Evolutionary conservation across 2,888 invertebrate genomes (phyloP), one percentile per base, ranked within the genome.

Genomic region (Stenoptilia bipunctidactyla): DNA sequence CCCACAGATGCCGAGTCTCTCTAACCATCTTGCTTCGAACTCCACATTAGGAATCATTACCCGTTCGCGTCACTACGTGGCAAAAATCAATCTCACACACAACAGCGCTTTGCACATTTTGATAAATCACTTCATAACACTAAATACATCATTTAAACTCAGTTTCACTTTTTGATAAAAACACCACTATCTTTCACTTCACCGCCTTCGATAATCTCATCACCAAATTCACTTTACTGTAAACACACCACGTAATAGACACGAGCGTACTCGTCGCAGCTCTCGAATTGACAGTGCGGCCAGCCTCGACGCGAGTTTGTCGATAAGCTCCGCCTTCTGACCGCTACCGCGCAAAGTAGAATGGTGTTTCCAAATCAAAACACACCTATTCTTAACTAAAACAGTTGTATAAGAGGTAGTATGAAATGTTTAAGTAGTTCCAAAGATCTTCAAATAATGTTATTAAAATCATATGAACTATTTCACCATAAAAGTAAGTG

Each of bases 1-100:
- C 96, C 96, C 97, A 97, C 90, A 98, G 93, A 90, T 98, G 97
- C 91, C 97, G 95, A 91, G 97, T 97, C 96, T 97, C 97, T 93
- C 97, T 97, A 92, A 98, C 97, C 98, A 98, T 98, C 92, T 93
- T 96, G 93, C 92, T 91, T 92, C 91, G 88, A 90, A 91, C 91
- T 92, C 93, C 92, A 92, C 93, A 93, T 93, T 90, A 90, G 91
- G 90, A 88, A 89, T 88, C 86, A 85, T 87, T 86, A 86, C 87
- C 87, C 86, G 85, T 85, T 84, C 83, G 84, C 85, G 80, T 82
- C 83, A 82, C 83, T 85, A 85, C 84, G 84, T 84, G 84, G 84
- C 84, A 84, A 82, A 83, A 77, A 83, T 70, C 76, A 83, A 83
- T 80, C 83, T 80, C 77, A 74, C 82, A 79, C 79, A 68, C 67